A percentile compares a stretch with the other conserved stretches of the same genome.
These are phyloP conservation scores for Battus philenor DNA, from an alignment of 1,140 invertebrate genomes.

Conservation along the genomic window DNA sequence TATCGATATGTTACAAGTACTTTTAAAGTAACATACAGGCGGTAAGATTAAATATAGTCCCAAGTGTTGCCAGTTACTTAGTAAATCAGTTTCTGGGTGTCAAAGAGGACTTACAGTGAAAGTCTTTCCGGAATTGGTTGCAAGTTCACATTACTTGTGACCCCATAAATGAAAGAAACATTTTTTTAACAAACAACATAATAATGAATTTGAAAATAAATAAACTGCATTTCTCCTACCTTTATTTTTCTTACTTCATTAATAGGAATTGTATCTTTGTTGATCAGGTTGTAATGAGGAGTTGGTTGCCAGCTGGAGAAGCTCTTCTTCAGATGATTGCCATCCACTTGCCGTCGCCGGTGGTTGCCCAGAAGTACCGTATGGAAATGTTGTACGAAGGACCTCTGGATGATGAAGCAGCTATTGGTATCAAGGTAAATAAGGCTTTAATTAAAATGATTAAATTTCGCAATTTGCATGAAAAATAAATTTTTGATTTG, in stretches of 20 bases:
- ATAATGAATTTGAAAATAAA: no score
- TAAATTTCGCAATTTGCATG: no score
- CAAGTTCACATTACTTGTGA: constrained; percentile 23
- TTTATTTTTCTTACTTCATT: not conserved
- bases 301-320: constrained; percentile 99
- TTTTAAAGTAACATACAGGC: no score
- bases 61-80: constrained; percentile 44
- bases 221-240: not conserved
- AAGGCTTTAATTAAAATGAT: not conserved
- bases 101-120: constrained; percentile 44
- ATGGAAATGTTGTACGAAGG: constrained; percentile 99
- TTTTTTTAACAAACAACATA: no score
- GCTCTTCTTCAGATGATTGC: constrained; percentile 99
- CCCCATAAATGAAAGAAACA: constrained; percentile 49
- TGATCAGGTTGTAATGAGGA: constrained; percentile 94
- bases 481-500: no score
- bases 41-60: no score
- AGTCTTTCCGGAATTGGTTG: constrained; percentile 51
- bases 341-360: constrained; percentile 99
- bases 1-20: no score
- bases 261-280: constrained; percentile 13
- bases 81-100: constrained; percentile 37
- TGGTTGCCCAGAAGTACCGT: constrained; percentile 98
- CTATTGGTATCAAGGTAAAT: constrained; percentile 88
- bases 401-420: constrained; percentile 97